Base-by-base conservation (phyloP, 2,797 vertebrate genomes). In the Crenuchus spilurus region DNA sequence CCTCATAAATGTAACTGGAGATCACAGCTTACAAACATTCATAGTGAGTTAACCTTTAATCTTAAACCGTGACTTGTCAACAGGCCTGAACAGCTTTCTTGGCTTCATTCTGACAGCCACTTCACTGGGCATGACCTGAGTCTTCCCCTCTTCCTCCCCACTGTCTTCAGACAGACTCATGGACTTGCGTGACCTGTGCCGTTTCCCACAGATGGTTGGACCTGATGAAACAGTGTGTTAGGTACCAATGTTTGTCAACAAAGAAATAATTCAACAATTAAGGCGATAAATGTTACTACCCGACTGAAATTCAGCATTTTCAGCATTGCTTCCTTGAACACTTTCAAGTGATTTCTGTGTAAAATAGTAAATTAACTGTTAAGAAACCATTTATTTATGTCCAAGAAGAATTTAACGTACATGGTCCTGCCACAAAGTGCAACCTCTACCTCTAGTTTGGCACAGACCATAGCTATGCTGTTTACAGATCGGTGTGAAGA, bases 151-250 rank as follows among this genome's bases (percentile, higher is more conserved):
- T 49, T 80, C 81, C 6, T 79, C 83, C 28, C 81, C 79, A 74
- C 75, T 80, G 51, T 71, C 82, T 75, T 82, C 76, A 57, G 84
- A 86, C 5, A 74, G 35, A 84, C 84, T 87, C 76, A 76, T 84
- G 0, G 77, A 83, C 18, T 86, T 83, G 62, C 82, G 85, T 1
- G 68, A 84, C n/a, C 88, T 87, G 20, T 64, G 79, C 51, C 88
- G 87, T 81, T 95, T 96, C 42, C 65, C 85, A 83, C 26, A 64
- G 4, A 86, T 87, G 75, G 90, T 87, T 89, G 75, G 39, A 62
- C 81, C 81, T 80, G 52, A 66, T 49, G 28, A 65, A 41, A 42
- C 35, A 46, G 30, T 65, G 11, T 1, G n/a, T 70, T 39, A 75
- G 5, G 48, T 14, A 11, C 18, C 6, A 46, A 11, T 13, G 31